These are phyloP conservation scores for Drosophila obscura DNA, from an alignment of 1,140 invertebrate genomes.

Conservation along the genomic window DNA sequence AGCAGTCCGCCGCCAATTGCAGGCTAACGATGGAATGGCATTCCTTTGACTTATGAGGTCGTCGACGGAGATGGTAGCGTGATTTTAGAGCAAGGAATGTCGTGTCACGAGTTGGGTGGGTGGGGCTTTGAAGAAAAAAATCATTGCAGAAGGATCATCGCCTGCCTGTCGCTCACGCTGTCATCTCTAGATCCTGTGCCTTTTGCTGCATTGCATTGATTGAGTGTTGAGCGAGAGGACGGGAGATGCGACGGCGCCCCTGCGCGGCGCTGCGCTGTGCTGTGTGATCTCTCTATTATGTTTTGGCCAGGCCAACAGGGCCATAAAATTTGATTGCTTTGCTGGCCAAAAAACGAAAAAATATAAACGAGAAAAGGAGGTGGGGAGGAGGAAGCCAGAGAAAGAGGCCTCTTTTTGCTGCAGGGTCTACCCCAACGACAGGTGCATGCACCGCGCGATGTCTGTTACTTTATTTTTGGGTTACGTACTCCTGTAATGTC, in stretches of 20 bases:
- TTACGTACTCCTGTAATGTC: neutral
- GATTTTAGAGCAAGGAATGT: slow-evolving; percentile 8
- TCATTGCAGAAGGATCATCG: too few species aligned
- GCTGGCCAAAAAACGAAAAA: slow-evolving; percentile 35
- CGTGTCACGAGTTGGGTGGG: neutral
- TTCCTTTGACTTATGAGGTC: slow-evolving; percentile 72
- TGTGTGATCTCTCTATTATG: slow-evolving; percentile 62
- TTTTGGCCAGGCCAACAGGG: slow-evolving; percentile 62
- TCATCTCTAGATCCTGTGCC: slow-evolving; percentile 18
- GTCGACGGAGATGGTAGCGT: slow-evolving; percentile 19
- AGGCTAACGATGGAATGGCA: slow-evolving; percentile 39
- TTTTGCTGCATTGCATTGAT: slow-evolving; percentile 63
- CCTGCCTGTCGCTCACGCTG: slow-evolving; percentile 5
- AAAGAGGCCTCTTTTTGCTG: slow-evolving; percentile 5
- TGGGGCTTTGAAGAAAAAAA: neutral
- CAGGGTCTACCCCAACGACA: slow-evolving; percentile 19
- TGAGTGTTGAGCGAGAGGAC: slow-evolving; percentile 56
- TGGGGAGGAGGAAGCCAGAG: neutral
- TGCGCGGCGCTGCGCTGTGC: too few species aligned
- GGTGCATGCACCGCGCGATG: slow-evolving; percentile 26
- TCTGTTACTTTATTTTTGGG: slow-evolving; percentile 14
- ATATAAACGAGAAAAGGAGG: slow-evolving; percentile 12
- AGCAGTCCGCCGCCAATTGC: slow-evolving; percentile 39
- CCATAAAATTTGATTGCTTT: slow-evolving; percentile 77
- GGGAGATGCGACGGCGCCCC: slow-evolving; percentile 53